Percentiles rank a stretch among this genome's conserved stretches.
phyloP scores from a whole-genome alignment of 1,140 invertebrate genomes.

The Venustaconcha ellipsiformis region DNA sequence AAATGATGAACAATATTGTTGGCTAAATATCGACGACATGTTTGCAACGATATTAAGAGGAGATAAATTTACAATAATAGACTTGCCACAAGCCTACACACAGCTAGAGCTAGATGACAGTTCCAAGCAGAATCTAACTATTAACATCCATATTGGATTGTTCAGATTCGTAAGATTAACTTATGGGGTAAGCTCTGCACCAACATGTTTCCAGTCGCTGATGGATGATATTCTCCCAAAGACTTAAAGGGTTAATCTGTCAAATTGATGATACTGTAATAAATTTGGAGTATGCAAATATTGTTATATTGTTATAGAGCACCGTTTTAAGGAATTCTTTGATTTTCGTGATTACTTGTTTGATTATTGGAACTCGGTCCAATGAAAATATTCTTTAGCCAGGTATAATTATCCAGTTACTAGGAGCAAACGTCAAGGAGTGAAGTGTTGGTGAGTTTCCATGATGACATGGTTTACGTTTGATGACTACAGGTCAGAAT shows the following conservation, averaged over 20 bases:
- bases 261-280: slow-evolving; percentile 19
- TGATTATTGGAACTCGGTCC: too few species aligned
- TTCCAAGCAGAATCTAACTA: slow-evolving; percentile 43
- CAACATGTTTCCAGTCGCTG: slow-evolving; percentile 71
- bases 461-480: too few species aligned
- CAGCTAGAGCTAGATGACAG: slow-evolving; percentile 53
- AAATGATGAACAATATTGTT: slow-evolving; percentile 24
- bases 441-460: too few species aligned
- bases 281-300: too few species aligned
- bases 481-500: too few species aligned
- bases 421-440: too few species aligned
- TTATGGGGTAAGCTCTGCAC: slow-evolving; percentile 71
- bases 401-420: too few species aligned
- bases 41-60: slow-evolving; percentile 29
- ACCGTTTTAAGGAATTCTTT: too few species aligned
- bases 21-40: slow-evolving; percentile 27
- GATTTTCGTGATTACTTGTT: too few species aligned
- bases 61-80: slow-evolving; percentile 50
- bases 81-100: slow-evolving; percentile 53
- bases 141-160: slow-evolving; percentile 68
- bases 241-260: slow-evolving; percentile 11
- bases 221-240: slow-evolving; percentile 47
- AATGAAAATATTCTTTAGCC: too few species aligned
- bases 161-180: slow-evolving; percentile 69
- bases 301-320: too few species aligned